These are phyloP conservation scores for Lophotriccus pileatus DNA, from an alignment of 2,797 vertebrate species.

Conservation along the genomic window DNA sequence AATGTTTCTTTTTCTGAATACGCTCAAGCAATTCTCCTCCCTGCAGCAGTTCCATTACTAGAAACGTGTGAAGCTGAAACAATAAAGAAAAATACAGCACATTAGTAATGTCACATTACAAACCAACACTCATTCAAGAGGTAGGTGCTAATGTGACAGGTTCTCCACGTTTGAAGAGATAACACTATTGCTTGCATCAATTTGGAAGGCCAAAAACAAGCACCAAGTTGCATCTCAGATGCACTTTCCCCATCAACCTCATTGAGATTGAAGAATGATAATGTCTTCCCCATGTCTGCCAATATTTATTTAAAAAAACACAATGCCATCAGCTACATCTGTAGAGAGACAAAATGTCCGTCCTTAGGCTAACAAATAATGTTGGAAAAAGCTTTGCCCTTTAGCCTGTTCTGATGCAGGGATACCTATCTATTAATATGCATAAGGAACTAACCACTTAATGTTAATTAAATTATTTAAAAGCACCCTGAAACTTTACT, in stretches of 20 bases:
- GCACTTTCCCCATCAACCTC: neutral
- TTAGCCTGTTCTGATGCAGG: neutral
- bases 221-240: neutral
- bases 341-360: neutral
- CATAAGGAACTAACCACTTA: neutral
- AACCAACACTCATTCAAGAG: neutral
- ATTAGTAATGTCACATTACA: neutral
- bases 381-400: neutral
- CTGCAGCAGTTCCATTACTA: constrained; percentile 93
- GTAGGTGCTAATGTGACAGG: neutral
- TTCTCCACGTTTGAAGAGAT: neutral
- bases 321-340: neutral
- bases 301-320: neutral
- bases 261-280: neutral
- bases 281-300: neutral
- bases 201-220: neutral
- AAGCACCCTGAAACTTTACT: neutral
- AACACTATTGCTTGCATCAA: neutral
- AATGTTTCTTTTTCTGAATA: constrained; percentile 92
- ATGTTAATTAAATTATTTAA: neutral
- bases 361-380: neutral
- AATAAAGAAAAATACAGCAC: neutral
- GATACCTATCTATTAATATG: neutral
- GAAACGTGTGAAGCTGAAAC: constrained; percentile 90
- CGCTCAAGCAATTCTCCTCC: constrained; percentile 96